Base-by-base conservation (phyloP, 2,888 invertebrate genomes). In the Morpho helenor region DNA sequence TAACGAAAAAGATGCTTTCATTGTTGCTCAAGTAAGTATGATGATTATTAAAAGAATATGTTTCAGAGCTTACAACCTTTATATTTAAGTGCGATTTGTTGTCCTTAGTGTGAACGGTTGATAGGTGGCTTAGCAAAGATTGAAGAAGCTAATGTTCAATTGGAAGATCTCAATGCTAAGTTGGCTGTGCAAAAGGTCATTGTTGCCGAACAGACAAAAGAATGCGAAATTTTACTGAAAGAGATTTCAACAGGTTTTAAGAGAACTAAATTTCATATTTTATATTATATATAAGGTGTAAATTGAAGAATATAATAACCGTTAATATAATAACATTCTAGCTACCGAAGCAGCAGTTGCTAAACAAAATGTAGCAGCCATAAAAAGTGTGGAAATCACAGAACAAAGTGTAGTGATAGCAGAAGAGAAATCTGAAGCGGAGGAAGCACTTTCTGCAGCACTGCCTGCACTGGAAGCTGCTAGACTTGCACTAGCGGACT, bases 391-490 rank as follows among this genome's bases (percentile, higher is more conserved):
- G 6, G 96, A 97, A 82, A 96, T 98, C 56, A 96, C 95, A 66
- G 94, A 94, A 61, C 95, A 97, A 75, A 95, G 94, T 65, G 93
- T 93, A 66, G 92, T 96, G 31, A 97, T 98, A 66, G 91, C 92
- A 2, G 92, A 93, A 9, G 97, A 98, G 79, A 96, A 97, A 79
- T 92, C 92, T 0, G 97, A 97, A 49, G 98, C 97, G 0, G 96
- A 96, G 75, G 94, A 93, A 66, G 95, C 93, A 0, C 82, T 98
- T 52, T 93, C 94, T 0, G 95, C 94, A 46, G 98, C 97, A 0
- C 81, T 98, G 75, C 98, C 98, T 0, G 97, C 95, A 0, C 84
- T 98, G 1, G 96, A 97, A 72, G 93, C 93, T 8, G 97, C 98
- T 0, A 91, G 95, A 60, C 73, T 93, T 9, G 97, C 98, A 0